Evolutionary conservation across 2,888 invertebrate species (phyloP).

Genomic region (Synergus umbraculus): DNA sequence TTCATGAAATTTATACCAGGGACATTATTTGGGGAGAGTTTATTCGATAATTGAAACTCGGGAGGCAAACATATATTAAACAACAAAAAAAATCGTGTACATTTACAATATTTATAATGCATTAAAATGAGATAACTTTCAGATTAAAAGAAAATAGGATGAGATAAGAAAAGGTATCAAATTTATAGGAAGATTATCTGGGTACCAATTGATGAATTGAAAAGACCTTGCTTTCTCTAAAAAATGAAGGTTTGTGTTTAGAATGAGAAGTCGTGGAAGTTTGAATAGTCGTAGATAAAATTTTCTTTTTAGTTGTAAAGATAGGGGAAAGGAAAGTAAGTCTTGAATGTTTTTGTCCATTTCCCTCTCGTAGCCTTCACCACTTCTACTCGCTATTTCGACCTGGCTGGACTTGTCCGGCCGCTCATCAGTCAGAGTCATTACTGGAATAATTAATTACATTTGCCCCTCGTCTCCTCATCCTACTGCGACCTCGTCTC

Average conservation of each 20-base stretch:
- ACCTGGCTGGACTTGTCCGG: slow-evolving; percentile 77
- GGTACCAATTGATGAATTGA: no score
- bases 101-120: not conserved
- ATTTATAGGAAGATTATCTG: no score
- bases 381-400: slow-evolving; percentile 73
- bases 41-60: not conserved
- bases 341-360: slow-evolving; percentile 18
- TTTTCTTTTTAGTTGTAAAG: not conserved
- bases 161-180: no score
- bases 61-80: not conserved
- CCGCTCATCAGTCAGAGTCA: slow-evolving; percentile 83
- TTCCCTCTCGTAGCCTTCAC: slow-evolving; percentile 69
- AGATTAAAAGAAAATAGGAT: no score
- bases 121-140: no score
- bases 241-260: no score
- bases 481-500: slow-evolving; percentile 65
- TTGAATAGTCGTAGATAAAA: not conserved
- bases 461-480: slow-evolving; percentile 80
- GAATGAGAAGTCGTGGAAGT: no score
- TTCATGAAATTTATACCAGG: not conserved
- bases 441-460: slow-evolving; percentile 83
- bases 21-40: not conserved
- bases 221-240: no score
- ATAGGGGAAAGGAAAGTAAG: not conserved
- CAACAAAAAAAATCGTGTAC: not conserved